Evolutionary conservation across 2,888 invertebrate genomes (phyloP).

Genomic region (Arrhopalites spinosus): DNA sequence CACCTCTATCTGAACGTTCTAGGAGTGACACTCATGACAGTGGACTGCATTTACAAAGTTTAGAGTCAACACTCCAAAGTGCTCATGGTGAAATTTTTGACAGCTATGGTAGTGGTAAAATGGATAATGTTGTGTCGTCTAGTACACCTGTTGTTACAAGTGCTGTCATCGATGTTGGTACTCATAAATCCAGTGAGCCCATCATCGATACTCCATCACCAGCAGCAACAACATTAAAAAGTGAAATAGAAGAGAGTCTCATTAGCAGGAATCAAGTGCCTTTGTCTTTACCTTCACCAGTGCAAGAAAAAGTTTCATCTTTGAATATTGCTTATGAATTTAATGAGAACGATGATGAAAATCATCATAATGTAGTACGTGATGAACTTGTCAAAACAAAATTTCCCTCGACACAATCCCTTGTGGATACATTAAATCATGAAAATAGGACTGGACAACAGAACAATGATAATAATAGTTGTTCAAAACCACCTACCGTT

Average conservation of each 20-base stretch:
- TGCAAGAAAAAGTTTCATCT: no score
- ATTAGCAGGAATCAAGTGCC: slow-evolving; percentile 32
- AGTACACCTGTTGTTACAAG: no score
- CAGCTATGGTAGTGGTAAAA: background rate
- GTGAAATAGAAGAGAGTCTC: slow-evolving; percentile 15
- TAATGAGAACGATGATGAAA: no score
- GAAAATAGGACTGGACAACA: no score
- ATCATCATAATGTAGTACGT: no score
- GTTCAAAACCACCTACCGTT: no score
- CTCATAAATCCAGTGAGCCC: background rate
- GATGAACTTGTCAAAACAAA: no score
- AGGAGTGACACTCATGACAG: background rate
- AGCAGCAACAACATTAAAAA: background rate
- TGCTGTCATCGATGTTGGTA: background rate
- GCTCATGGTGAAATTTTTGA: background rate
- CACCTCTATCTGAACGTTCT: slow-evolving; percentile 23
- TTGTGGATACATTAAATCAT: no score
- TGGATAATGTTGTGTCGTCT: no score
- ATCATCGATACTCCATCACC: background rate
- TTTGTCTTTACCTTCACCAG: slow-evolving; percentile 31
- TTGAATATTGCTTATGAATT: no score
- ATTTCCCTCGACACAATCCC: no score
- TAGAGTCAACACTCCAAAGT: background rate
- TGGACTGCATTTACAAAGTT: slow-evolving; percentile 8
- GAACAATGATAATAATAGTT: no score